phyloP scores from a whole-genome alignment of 1,140 invertebrate genomes.

The Caenorhabditis tropicalis region DNA sequence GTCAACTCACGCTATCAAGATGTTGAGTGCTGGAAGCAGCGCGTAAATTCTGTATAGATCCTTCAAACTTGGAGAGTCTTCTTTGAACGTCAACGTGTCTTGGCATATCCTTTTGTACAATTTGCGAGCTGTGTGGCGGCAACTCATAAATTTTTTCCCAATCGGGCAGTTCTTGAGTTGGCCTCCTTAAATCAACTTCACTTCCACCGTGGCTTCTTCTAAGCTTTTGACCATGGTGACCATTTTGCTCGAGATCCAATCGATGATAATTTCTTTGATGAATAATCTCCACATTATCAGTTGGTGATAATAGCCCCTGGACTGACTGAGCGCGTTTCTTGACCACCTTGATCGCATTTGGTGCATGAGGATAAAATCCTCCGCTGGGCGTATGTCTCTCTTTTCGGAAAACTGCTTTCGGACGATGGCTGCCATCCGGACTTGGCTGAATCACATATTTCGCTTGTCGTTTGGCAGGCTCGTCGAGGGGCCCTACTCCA shows the following conservation, averaged over 20 bases:
- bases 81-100: slow-evolving; percentile 65
- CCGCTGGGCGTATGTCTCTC: slow-evolving; percentile 62
- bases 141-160: slow-evolving; percentile 70
- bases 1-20: background rate
- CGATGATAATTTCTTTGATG: slow-evolving; percentile 62
- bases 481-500: slow-evolving; percentile 63
- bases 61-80: slow-evolving; percentile 62
- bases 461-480: slow-evolving; percentile 66
- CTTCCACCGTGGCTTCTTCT: background rate
- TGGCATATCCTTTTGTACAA: slow-evolving; percentile 63
- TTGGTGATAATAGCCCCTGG: slow-evolving; percentile 50
- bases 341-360: slow-evolving; percentile 68
- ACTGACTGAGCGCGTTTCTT: slow-evolving; percentile 59
- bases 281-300: slow-evolving; percentile 62
- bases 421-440: slow-evolving; percentile 69
- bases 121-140: slow-evolving; percentile 67
- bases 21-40: background rate
- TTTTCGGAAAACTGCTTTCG: slow-evolving; percentile 64
- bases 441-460: slow-evolving; percentile 59
- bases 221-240: background rate
- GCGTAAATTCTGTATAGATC: slow-evolving; percentile 46
- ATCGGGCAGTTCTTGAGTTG: slow-evolving; percentile 57
- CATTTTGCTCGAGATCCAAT: slow-evolving; percentile 45
- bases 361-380: slow-evolving; percentile 70
- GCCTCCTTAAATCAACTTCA: slow-evolving; percentile 10